A percentile compares a stretch with the other conserved stretches of the same genome.
Conservation (phyloP, 2,888 invertebrate genomes). For the Apotomis turbidana region DNA sequence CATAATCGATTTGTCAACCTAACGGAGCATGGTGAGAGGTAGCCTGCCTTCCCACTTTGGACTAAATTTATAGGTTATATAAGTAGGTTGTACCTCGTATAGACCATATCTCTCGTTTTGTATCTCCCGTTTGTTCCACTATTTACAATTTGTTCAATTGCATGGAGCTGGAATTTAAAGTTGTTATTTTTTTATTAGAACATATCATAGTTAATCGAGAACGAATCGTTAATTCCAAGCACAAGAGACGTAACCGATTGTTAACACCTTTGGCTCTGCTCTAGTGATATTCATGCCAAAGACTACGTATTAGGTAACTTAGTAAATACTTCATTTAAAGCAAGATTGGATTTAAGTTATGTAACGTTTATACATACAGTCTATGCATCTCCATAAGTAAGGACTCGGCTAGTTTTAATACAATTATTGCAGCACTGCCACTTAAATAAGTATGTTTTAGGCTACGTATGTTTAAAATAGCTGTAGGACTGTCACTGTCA, state of each 20-base stretch:
- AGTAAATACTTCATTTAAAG: conserved; percentile 5
- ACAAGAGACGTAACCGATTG: conserved; percentile 4
- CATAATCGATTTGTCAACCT: neutral
- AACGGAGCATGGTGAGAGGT: conserved; percentile 16
- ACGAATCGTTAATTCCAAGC: conserved; percentile 13
- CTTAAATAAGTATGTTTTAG: conserved; percentile 61
- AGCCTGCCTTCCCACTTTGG: conserved; percentile 24
- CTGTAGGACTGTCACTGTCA: conserved; percentile 30
- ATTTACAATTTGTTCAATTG: conserved; percentile 20
- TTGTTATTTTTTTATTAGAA: conserved; percentile 33
- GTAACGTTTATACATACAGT: conserved; percentile 12
- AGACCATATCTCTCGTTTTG: conserved; percentile 21
- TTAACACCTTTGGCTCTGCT: conserved; percentile 54
- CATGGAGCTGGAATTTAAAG: conserved; percentile 5
- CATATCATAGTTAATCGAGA: conserved; percentile 33
- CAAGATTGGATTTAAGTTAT: conserved; percentile 9
- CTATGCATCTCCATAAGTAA: conserved; percentile 17
- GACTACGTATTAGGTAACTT: conserved; percentile 23
- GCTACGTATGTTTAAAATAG: conserved; percentile 39
- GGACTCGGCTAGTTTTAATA: conserved; percentile 42
- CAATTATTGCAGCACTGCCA: conserved; percentile 78
- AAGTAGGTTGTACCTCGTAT: conserved; percentile 21
- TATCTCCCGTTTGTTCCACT: conserved; percentile 15
- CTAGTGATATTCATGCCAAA: conserved; percentile 74
- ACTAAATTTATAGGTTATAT: conserved; percentile 24